Evolutionary conservation across 2,113 vertebrate genomes (phyloP), one percentile per base, ranked within the genome.

Genomic region (Saccopteryx bilineata): DNA sequence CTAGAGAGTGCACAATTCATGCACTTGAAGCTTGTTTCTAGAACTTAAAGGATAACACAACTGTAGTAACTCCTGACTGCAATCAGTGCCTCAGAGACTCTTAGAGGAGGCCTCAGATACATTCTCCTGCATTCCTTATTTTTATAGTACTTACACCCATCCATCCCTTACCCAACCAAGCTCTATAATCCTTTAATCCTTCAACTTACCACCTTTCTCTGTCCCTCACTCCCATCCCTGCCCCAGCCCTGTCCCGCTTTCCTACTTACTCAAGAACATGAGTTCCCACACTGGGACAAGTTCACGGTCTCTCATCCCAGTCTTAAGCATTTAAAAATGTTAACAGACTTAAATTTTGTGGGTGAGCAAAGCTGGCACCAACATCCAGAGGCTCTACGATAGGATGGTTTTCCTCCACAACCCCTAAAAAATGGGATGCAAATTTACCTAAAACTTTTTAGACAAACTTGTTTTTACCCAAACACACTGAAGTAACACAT

Each of bases 371-470:
- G 28, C 46, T 87, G 81, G 24, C 31, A 63, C 65, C 61, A 75
- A 88, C 14, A 66, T 71, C 56, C 82, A 54, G 90, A 83, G 61
- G 19, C 15, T 75, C 15, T 28, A 80, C 5, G 6, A 21, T 31
- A 23, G 7, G 26, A 75, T 58, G 24, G 72, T 33, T 93, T 95
- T 23, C 50, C 28, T 91, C 52, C 58, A 28, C 50, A 89, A 33
- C 11, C 9, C 21, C 46, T 91, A 56, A 66, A 94, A 50, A 94
- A 84, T 39, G 56, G 87, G 21, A 65, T 2, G 26, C 58, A 60
- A 91, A 48, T 83, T 90, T 26, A 83, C 48, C 72, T 63, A 80
- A 91, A 46, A 33, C 12, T 82, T 90, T 96, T 48, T 23, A 76
- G 65, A 39, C n/a, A n/a, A n/a, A n/a, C 18, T 46, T n/a, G 6